phyloP scores from a whole-genome alignment of 1,140 invertebrate species.

The Matsumurasca onukii region DNA sequence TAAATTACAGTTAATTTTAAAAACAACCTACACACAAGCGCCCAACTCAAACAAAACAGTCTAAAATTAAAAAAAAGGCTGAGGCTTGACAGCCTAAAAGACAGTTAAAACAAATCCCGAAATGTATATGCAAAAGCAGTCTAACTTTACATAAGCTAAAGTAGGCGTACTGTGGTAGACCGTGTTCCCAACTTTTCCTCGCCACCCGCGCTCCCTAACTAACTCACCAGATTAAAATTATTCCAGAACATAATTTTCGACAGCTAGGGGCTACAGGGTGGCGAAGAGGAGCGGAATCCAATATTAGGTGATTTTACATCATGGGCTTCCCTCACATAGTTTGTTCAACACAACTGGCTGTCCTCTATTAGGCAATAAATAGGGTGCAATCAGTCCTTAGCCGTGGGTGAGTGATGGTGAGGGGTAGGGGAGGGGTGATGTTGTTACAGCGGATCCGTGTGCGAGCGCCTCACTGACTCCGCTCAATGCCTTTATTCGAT shows the following conservation, averaged over 20 bases:
- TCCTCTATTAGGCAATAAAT: conserved; percentile 24
- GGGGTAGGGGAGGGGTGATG: conserved; percentile 9
- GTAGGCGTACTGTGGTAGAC: no score
- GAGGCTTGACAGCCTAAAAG: no score
- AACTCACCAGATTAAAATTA: conserved; percentile 22
- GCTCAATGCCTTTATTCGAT: conserved; percentile 20
- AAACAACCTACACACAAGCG: no score
- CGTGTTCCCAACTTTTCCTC: neutral
- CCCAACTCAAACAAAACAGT: no score
- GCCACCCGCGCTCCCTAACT: conserved; percentile 9
- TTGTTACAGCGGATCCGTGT: conserved; percentile 20
- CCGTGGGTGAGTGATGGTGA: neutral
- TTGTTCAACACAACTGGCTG: conserved; percentile 22
- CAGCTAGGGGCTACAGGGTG: conserved; percentile 9
- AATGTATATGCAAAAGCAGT: no score
- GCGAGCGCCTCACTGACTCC: conserved; percentile 4
- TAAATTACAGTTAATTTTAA: no score
- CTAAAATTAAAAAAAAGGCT: no score
- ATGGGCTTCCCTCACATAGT: conserved; percentile 17
- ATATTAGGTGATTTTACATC: conserved; percentile 26
- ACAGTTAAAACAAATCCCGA: no score
- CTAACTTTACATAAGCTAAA: no score
- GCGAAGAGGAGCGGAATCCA: neutral
- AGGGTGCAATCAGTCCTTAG: conserved; percentile 19
- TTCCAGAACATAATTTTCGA: conserved; percentile 24